These are phyloP conservation scores for Sebastes vulpes DNA, from an alignment of 2,797 vertebrate genomes.

Conservation along the genomic window DNA sequence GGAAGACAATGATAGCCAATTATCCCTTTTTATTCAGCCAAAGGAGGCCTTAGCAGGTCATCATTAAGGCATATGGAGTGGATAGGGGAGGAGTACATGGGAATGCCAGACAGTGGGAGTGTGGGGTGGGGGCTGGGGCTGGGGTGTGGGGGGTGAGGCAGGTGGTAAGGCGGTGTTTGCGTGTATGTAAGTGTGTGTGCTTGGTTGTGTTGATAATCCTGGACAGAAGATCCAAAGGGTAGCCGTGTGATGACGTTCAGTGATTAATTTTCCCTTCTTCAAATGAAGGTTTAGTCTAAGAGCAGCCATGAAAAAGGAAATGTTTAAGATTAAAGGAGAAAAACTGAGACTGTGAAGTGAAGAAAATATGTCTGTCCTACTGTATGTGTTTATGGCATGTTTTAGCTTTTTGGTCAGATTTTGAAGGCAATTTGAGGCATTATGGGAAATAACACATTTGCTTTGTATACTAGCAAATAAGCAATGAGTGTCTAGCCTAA, in stretches of 20 bases:
- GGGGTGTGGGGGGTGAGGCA: background rate
- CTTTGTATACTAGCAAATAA: background rate
- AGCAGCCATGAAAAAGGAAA: background rate
- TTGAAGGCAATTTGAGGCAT: background rate
- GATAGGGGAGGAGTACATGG: background rate
- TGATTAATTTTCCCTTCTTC: background rate
- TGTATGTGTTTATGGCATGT: background rate
- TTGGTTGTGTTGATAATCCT: background rate
- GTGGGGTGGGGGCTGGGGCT: background rate
- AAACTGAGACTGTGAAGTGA: background rate
- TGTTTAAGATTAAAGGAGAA: background rate
- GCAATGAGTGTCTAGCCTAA: background rate
- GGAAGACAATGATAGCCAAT: constrained; percentile 85
- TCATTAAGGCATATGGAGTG: constrained; percentile 72
- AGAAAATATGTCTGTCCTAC: background rate
- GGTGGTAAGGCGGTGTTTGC: constrained; percentile 20
- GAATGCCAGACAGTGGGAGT: constrained; percentile 33
- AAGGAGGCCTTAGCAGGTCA: constrained; percentile 73
- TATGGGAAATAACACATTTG: background rate
- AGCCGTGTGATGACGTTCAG: background rate
- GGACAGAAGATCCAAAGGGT: background rate
- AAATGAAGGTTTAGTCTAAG: background rate
- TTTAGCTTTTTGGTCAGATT: background rate
- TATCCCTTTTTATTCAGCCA: constrained; percentile 81
- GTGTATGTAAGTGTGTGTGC: background rate